Evolutionary conservation across 2,113 vertebrate species (phyloP).

Genomic region (Carlito syrichta): DNA sequence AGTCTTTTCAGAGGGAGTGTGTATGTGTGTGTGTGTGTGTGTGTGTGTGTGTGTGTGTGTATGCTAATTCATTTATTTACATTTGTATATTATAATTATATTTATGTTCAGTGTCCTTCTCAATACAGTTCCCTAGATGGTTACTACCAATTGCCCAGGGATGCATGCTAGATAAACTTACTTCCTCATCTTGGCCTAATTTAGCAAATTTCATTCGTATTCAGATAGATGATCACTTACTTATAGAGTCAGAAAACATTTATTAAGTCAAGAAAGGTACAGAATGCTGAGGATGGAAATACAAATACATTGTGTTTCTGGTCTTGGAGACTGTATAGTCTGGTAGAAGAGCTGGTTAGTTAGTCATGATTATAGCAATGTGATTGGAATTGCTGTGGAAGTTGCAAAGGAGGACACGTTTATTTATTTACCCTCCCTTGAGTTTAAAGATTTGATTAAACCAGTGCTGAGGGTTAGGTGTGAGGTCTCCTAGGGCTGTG

Average conservation of each 20-base stretch:
- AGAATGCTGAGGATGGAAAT: neutral
- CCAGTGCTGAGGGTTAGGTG: neutral
- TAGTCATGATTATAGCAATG: neutral
- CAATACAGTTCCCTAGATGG: neutral
- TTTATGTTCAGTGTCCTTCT: neutral
- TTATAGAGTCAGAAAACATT: neutral
- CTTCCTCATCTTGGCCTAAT: neutral
- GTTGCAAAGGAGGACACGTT: neutral
- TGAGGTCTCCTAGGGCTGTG: neutral
- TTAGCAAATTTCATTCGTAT: neutral
- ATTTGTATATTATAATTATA: neutral
- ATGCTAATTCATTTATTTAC: neutral
- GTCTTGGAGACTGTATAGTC: neutral
- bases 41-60: neutral
- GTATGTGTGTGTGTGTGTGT: neutral
- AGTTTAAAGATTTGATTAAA: neutral
- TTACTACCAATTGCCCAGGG: neutral
- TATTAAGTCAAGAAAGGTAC: neutral
- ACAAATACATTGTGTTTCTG: neutral
- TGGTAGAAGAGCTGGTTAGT: neutral
- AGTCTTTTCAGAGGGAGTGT: neutral
- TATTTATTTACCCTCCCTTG: neutral
- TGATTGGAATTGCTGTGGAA: neutral
- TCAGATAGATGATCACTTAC: neutral
- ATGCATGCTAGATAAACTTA: neutral